Base-by-base conservation (phyloP, 2,888 invertebrate genomes). In the Lepetodrilus schrolli region DNA sequence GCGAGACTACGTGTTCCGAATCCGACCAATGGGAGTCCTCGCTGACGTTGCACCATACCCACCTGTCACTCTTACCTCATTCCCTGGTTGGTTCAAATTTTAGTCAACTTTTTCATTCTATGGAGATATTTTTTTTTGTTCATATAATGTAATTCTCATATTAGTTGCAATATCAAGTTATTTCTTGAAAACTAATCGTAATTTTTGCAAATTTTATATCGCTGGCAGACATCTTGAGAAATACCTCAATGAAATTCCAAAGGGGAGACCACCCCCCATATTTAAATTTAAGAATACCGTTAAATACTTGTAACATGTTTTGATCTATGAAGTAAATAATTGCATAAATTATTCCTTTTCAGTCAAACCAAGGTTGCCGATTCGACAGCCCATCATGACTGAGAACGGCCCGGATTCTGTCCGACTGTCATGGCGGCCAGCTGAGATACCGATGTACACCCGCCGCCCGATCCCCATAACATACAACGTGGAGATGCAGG, bases 21-120 rank as follows among this genome's bases (percentile, higher is more conserved):
- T 99, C 47, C 93, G 98, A 37, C 97, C 98, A 89, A 98, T 98
- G 91, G 98, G 98, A 65, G 94, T 97, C 79, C 96, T 96, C 90
- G 49, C 48, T 20, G 68, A 75, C 47, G 66, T 72, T 2, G 98
- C 98, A 89, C 98, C 99, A 0, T 97, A 97, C 72, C 97, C 98
- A 0, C 81, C 87, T n/a, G 86, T 83, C 23, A 83, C 85, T 17
- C 78, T 88, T 38, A 76, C 79, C 7, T 74, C 77, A 21, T 69
- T 80, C 36, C 80, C 84, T 66, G 80, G 84, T 83, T 74, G 26
- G 70, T n/a, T n/a, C n/a, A n/a, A n/a, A n/a, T n/a, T n/a, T n/a
- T n/a, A n/a, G n/a, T n/a, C n/a, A n/a, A n/a, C n/a, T n/a, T n/a
- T n/a, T n/a, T n/a, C n/a, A n/a, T n/a, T n/a, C n/a, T n/a, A n/a